These are phyloP conservation scores for Cotesia glomerata DNA, from an alignment of 1,140 invertebrate genomes.

Conservation along the genomic window DNA sequence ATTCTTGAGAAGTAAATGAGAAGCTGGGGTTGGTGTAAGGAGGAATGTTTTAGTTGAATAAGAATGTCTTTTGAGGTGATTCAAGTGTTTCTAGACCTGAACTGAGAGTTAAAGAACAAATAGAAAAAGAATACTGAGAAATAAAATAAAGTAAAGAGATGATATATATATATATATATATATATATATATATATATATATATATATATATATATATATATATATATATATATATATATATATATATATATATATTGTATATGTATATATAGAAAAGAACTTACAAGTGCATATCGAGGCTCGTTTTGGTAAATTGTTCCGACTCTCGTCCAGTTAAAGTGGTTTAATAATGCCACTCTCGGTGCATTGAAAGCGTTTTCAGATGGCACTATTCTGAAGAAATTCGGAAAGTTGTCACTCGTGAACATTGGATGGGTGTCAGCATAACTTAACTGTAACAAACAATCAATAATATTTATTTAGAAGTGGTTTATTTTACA, in stretches of 20 bases:
- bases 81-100: too few relatives aligned
- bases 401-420: slow-evolving; percentile 91
- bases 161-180: neutral
- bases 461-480: slow-evolving; percentile 27
- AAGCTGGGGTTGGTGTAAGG: too few relatives aligned
- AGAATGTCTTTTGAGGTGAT: neutral
- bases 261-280: slow-evolving; percentile 38
- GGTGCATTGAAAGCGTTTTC: slow-evolving; percentile 96
- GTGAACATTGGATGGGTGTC: slow-evolving; percentile 99
- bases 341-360: slow-evolving; percentile 81
- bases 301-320: slow-evolving; percentile 98
- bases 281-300: slow-evolving; percentile 88
- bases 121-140: neutral
- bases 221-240: neutral
- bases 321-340: slow-evolving; percentile 97
- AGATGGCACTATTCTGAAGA: slow-evolving; percentile 94
- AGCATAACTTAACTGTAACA: slow-evolving; percentile 90
- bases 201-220: neutral
- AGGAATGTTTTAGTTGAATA: neutral
- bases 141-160: slow-evolving; percentile 34
- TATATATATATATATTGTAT: neutral
- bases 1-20: too few relatives aligned
- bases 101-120: neutral
- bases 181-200: neutral
- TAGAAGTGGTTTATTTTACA: neutral